Evolutionary conservation across 2,888 invertebrate genomes (phyloP).

Genomic region (Lamellibrachia satsuma): DNA sequence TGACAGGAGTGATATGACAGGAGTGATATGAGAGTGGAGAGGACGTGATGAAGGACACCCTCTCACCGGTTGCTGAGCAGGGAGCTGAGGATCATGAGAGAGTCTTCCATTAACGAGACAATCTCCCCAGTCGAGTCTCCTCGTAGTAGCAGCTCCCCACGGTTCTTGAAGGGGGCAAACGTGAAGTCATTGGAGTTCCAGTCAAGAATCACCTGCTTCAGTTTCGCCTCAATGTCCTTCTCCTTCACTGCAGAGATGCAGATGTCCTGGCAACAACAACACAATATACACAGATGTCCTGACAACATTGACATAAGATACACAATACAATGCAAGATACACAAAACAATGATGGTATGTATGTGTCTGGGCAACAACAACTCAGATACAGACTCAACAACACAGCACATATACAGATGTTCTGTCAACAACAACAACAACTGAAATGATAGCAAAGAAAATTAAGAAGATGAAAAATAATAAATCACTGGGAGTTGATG

Average conservation of each 20-base stretch:
- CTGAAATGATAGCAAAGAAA: no score
- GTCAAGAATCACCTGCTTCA: constrained; percentile 92
- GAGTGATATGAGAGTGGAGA: neutral
- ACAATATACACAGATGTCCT: neutral
- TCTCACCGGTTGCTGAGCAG: constrained; percentile 84
- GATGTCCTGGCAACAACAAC: constrained; percentile 75
- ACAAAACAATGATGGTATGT: neutral
- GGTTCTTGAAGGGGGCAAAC: constrained; percentile 93
- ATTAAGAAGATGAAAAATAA: no score
- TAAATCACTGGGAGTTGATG: no score
- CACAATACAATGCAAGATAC: neutral
- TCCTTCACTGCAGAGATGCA: constrained; percentile 98
- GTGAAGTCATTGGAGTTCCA: constrained; percentile 88
- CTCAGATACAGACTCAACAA: neutral
- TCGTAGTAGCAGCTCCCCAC: constrained; percentile 88
- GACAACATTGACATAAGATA: neutral
- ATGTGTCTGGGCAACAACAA: neutral
- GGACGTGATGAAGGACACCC: neutral
- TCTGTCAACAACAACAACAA: no score
- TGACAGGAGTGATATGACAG: neutral
- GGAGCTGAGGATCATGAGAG: constrained; percentile 94
- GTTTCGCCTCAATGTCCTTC: constrained; percentile 94
- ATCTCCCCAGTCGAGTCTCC: constrained; percentile 96
- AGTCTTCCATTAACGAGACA: constrained; percentile 92
- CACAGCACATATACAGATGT: no score